Base-by-base conservation (phyloP, 2,797 vertebrate genomes). In the Octomys mimax region DNA sequence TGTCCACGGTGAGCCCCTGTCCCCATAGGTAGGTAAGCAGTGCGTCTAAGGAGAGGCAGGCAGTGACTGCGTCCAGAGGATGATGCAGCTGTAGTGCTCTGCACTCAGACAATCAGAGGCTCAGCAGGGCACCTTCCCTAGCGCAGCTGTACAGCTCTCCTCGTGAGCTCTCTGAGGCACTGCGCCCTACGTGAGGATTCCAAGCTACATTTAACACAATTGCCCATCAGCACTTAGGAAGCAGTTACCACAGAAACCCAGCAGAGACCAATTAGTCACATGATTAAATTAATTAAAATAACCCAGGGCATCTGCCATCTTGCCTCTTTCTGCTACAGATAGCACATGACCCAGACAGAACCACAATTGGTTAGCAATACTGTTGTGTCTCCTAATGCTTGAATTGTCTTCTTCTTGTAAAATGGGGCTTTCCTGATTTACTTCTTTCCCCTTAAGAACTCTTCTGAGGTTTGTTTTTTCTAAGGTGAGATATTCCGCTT, bases 261-360 rank as follows among this genome's bases (percentile, higher is more conserved):
- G 98, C 98, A 98, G 99, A 99, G 98, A 98, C 98, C 98, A 99
- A 99, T 99, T 99, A 99, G 98, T 99, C 98, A 99, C 98, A 98
- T 99, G 99, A 99, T 99, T 99, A 98, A 98, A 99, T 99, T 99
- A 99, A 99, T 99, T 98, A 98, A 98, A 99, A 99, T 98, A 99
- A 99, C 98, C 98, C 98, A 98, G 98, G 98, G 98, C 98, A 98
- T 98, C 98, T 99, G 98, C 98, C 98, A 99, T 98, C 98, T 98
- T 98, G 96, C 97, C 97, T 98, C 96, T 98, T 98, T 98, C 97
- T 98, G 98, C 97, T 97, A 96, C 59, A 71, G 98, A 94, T 93
- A 98, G 98, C 88, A 1, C 96, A 83, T 97, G 98, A 98, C 98
- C 98, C 97, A 98, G 98, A 97, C 97, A 28, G 96, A 97, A 94